Evolutionary conservation across 1,140 invertebrate species (phyloP), one percentile per base, ranked within the genome.

Genomic region (Tetragnatha versicolor): DNA sequence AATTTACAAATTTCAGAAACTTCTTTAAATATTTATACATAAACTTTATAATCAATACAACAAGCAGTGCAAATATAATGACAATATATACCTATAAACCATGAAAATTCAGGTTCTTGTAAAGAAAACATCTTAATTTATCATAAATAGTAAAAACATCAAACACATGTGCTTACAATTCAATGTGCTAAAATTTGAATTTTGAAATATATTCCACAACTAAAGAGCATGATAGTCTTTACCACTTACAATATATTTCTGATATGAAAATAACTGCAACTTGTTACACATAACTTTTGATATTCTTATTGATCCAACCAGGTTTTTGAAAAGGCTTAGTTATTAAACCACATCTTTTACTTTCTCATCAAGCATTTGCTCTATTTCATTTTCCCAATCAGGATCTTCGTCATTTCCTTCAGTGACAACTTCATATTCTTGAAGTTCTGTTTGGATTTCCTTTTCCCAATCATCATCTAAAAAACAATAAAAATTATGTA

Each of bases 391-490:
- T 82, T 90, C 89, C 86, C 89, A 88, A 79, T 89, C 89, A 25
- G 82, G 81, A 70, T 89, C 89, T 31, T 76, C 70, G 10, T 65
- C 80, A 53, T 73, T 82, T 35, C 83, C 84, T 61, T 90, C 90
- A 33, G 86, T 88, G 9, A 96, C 92, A 72, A 96, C 92, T 85
- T 97, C 94, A 86, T 94, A 96, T 85, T 96, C 94, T 86, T 95
- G 93, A 80, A 96, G 89, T 88, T 96, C 94, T 60, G 93, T 93
- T 86, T 95, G 93, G 84, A 96, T 88, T 87, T 96, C 94, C 83
- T 93, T 92, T 88, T 96, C 94, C 93, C 94, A 95, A 88, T 95
- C 93, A 88, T 95, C 93, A 89, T 94, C 92, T 91, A 68, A 35
- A 78, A 81, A 58, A 58, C 53, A 20, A 22, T 22, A 58, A 3